phyloP scores from a whole-genome alignment of 2,113 vertebrate genomes.

The Desmodus rotundus region DNA sequence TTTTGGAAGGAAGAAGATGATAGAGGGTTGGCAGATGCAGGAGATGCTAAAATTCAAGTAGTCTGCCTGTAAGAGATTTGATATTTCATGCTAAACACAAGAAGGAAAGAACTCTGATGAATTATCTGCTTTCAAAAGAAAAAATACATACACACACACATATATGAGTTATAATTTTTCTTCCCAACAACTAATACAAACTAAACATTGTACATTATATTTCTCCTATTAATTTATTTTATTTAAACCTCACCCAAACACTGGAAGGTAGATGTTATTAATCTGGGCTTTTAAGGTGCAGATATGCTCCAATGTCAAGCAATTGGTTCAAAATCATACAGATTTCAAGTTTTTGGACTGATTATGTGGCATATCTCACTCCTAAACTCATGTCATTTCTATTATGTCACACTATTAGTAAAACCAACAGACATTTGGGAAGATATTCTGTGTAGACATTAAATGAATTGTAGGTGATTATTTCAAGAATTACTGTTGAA shows the following conservation, averaged over 20 bases:
- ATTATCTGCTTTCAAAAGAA: background rate
- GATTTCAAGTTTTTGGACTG: background rate
- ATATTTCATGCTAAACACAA: background rate
- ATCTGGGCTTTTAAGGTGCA: background rate
- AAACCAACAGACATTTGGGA: background rate
- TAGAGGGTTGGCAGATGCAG: background rate
- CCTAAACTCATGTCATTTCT: background rate
- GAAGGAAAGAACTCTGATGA: background rate
- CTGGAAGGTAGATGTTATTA: background rate
- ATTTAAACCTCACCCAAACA: background rate
- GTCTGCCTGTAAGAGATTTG: background rate
- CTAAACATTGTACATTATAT: background rate
- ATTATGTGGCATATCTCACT: background rate
- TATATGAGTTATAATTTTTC: background rate
- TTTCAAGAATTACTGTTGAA: background rate
- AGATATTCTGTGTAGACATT: background rate
- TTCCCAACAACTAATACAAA: background rate
- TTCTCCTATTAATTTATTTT: background rate
- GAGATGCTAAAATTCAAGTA: constrained; percentile 38
- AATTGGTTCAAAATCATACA: background rate
- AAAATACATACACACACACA: background rate
- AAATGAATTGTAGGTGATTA: background rate
- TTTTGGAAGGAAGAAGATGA: background rate
- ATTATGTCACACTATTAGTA: background rate
- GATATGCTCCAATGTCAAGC: background rate